Base-by-base conservation (phyloP, 2,888 invertebrate genomes). In the Platerodrilus igneus region DNA sequence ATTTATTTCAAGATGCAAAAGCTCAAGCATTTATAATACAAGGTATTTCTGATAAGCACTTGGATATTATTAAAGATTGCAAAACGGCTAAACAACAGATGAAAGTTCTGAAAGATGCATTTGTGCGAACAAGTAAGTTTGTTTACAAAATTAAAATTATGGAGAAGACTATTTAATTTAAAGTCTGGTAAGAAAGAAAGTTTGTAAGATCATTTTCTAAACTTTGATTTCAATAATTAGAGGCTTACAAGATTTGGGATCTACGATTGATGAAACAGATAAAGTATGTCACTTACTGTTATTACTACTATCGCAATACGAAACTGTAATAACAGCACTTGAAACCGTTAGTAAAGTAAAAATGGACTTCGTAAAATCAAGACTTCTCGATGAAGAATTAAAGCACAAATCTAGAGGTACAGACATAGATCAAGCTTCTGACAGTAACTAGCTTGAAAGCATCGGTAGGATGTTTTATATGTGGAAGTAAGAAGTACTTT, bases 331-430 rank as follows among this genome's bases (percentile, higher is more conserved):
- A 17, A 55, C 52, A 10, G 49, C 49, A 4, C 41, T 56, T 14
- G 54, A 56, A 45, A 55, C 54, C 13, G 14, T 51, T 21, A 32
- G 16, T 15, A 18, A 38, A 8, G 31, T 55, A 7, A 48, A 41
- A 4, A 41, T 54, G 37, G 51, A 55, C n/a, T 54, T 53, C 42
- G 51, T 53, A 4, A 55, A 55, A 29, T 27, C 44, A 16, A 33
- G 47, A 16, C 28, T 48, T 15, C 26, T 49, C 6, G 49, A 52
- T 35, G 47, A 45, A 33, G 53, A 53, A 40, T 8, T 52, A 16
- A 50, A 55, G 39, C 11, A 40, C 7, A 42, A 42, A 21, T 33
- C 41, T 25, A 39, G 16, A 26, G 29, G 20, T 35, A 7, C 32
- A 32, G 18, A 27, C 19, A 39, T 27, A 18, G 18, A 18, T 5